phyloP scores from a whole-genome alignment of 2,113 vertebrate species.

The Parus major region DNA sequence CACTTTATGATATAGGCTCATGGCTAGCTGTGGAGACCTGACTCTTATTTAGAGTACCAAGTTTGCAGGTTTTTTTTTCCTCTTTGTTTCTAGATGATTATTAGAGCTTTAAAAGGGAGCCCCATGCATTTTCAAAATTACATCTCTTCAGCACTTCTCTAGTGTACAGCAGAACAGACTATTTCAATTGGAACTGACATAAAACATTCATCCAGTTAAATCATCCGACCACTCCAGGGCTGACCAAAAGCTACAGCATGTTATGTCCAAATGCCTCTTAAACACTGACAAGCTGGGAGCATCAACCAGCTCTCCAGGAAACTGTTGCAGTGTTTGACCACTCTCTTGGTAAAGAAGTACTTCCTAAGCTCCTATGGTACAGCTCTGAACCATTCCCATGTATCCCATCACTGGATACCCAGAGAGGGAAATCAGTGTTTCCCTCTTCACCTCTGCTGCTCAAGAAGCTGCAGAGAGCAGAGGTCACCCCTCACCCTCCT shows the following conservation, averaged over 20 bases:
- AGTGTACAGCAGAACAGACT: not conserved
- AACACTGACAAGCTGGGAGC: not conserved
- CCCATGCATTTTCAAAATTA: not conserved
- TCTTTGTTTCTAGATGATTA: not conserved
- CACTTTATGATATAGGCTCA: not conserved
- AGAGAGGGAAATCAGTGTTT: not conserved
- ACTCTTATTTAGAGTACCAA: not conserved
- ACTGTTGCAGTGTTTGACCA: not conserved
- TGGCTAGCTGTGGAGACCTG: not conserved
- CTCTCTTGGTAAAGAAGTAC: not conserved
- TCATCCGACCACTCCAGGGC: not conserved
- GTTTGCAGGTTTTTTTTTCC: not conserved
- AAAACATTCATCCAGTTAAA: not conserved
- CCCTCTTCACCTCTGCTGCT: not conserved
- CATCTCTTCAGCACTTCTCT: not conserved
- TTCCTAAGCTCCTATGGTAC: not conserved
- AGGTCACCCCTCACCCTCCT: rapidly evolving
- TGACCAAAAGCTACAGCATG: not conserved
- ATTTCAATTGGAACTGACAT: not conserved
- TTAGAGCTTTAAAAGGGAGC: not conserved
- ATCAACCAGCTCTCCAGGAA: not conserved
- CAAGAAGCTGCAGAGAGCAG: not conserved
- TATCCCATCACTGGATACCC: rapidly evolving
- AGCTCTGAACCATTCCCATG: not conserved
- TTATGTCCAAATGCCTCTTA: not conserved